A percentile compares a stretch with the other conserved stretches of the same genome.
phyloP scores from a whole-genome alignment of 1,140 invertebrate species.

The Cydia splendana region DNA sequence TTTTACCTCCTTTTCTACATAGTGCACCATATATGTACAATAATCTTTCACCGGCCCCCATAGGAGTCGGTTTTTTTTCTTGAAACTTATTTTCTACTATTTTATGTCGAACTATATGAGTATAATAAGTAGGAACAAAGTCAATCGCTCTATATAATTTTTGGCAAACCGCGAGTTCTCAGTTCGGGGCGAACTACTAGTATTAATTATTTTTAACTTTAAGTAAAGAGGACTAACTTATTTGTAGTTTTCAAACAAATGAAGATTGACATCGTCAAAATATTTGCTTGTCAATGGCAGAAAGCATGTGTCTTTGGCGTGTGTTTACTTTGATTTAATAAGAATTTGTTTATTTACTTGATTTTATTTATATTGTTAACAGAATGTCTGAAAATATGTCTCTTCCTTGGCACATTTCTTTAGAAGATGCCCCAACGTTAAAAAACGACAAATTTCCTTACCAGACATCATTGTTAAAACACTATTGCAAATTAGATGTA shows the following conservation, averaged over 20 bases:
- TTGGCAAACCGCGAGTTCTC: too few relatives aligned
- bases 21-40: too few relatives aligned
- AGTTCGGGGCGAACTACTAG: too few relatives aligned
- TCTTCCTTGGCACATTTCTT: slow-evolving; percentile 72
- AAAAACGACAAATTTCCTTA: slow-evolving; percentile 45
- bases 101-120: too few relatives aligned
- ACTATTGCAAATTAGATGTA: slow-evolving; percentile 66
- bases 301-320: not conserved
- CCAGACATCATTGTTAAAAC: slow-evolving; percentile 58
- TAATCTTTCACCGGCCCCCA: too few relatives aligned
- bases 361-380: not conserved
- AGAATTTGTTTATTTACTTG: slow-evolving; percentile 9
- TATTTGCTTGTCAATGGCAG: not conserved
- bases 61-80: too few relatives aligned
- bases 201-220: too few relatives aligned
- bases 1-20: too few relatives aligned
- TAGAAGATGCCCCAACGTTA: slow-evolving; percentile 56
- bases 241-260: slow-evolving; percentile 9
- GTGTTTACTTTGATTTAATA: slow-evolving; percentile 9
- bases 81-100: too few relatives aligned
- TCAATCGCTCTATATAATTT: too few relatives aligned
- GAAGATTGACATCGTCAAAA: not conserved
- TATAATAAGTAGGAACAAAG: too few relatives aligned
- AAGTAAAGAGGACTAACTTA: not conserved
- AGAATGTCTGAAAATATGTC: slow-evolving; percentile 49